Evolutionary conservation across 2,888 invertebrate species (phyloP), one percentile per base, ranked within the genome.

Genomic region (Crepidodera aurea): DNA sequence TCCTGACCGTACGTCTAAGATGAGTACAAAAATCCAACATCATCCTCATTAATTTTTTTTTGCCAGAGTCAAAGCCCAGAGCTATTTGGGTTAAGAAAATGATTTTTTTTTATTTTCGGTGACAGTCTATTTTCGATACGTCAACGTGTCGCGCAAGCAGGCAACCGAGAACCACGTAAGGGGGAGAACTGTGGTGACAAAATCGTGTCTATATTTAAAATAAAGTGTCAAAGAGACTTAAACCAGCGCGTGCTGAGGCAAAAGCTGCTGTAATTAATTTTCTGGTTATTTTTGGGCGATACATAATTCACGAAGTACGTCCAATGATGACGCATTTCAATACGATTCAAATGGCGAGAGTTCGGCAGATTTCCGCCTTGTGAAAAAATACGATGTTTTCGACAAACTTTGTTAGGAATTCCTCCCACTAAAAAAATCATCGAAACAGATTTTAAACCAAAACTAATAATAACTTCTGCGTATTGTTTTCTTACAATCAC

Each of bases 181-280:
- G n/a, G 67, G 66, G 50, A 62, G 67, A 68, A 51, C 51, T 46
- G 44, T 65, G 59, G 66, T 66, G 71, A 71, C 69, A 73, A 72
- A 71, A 65, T 57, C 64, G 69, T 67, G 67, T 74, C 75, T 76
- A 76, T 69, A 76, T 75, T 71, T 76, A 76, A 75, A 74, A 71
- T 71, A 60, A 65, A 70, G 72, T 77, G 75, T 76, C 75, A 75
- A 76, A 76, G 74, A 74, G 75, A 71, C 70, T 70, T 67, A 67
- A 67, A 68, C 67, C 68, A 60, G 64, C 67, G 71, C 69, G 71
- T 69, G 70, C 69, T 72, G 66, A 60, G 69, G 71, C 71, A 74
- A 72, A 60, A 73, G 71, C 71, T 70, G 69, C 56, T 68, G 67
- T 72, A 75, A 76, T 76, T 74, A 76, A 75, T 75, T 75, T 71